Base-by-base conservation (phyloP, 2,113 vertebrate species). In the Oryzias curvinotus region DNA sequence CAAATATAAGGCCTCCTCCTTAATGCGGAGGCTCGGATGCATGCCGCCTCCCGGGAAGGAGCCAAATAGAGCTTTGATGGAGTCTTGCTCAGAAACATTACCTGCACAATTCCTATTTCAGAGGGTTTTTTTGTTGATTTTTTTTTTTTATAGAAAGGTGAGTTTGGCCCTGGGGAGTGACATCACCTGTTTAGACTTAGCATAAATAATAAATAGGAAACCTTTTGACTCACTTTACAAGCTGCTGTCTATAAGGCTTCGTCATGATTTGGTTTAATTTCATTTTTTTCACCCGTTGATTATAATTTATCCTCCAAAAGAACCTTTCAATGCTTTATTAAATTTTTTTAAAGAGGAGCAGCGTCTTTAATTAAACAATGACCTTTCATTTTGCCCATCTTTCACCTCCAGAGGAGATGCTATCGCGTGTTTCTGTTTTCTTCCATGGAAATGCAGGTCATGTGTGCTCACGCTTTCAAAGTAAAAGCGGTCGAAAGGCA, bases 31-130 rank as follows among this genome's bases (percentile, higher is more conserved):
- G 65, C 62, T 56, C 65, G 76, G 78, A 74, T 68, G 81, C 69
- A 74, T 68, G 80, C 74, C 42, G 68, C 80, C 80, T 82, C 80
- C 41, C 58, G 57, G 77, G 85, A 10, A 84, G 59, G 62, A 62
- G 71, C 74, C 80, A 78, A 84, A 83, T 76, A 66, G 62, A 52
- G 57, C 81, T 84, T 66, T 84, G 84, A 87, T 85, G 78, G 75
- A 81, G 65, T 28, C 81, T 73, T 70, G 73, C 65, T 77, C 77
- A 74, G 77, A 85, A 84, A 68, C 71, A 72, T 76, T 52, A 71
- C 82, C 74, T 80, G 67, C 13, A 47, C 10, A 49, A 70, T 65
- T 74, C 71, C 72, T 69, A 55, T 85, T 36, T 36, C 36, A 36
- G 36, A 36, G 36, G 36, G 8, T 36, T 36, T 36, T 7, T 30